Conservation (phyloP, 2,888 invertebrate species). For the Ectemnius lituratus region DNA sequence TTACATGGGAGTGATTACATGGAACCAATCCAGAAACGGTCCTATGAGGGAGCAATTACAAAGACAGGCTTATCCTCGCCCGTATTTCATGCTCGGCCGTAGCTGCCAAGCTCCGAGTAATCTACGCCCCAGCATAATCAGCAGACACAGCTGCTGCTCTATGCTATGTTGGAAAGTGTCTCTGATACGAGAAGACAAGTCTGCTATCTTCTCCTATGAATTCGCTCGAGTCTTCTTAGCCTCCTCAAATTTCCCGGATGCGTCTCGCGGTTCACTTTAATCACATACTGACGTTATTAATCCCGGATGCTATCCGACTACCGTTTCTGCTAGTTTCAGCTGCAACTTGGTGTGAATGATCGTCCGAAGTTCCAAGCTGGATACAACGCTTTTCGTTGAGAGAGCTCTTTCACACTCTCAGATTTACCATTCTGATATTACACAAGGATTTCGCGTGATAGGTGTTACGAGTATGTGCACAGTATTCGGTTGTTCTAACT, state of each 20-base stretch:
- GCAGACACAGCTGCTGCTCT: constrained; percentile 21
- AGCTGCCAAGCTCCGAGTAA: constrained; percentile 27
- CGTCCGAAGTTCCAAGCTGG: not conserved
- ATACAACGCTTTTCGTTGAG: too few species aligned
- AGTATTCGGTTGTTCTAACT: too few species aligned
- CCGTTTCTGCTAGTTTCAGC: constrained; percentile 12
- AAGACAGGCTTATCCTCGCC: constrained; percentile 33
- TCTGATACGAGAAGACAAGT: constrained; percentile 14
- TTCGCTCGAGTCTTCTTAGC: too few species aligned
- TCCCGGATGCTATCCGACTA: not conserved
- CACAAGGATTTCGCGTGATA: not conserved
- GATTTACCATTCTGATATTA: not conserved
- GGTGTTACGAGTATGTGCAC: too few species aligned
- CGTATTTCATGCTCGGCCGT: constrained; percentile 20
- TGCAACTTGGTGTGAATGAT: constrained; percentile 31
- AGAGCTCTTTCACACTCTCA: too few species aligned
- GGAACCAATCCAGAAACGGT: constrained; percentile 3
- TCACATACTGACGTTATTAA: constrained; percentile 11
- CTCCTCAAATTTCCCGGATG: not conserved
- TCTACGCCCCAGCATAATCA: constrained; percentile 24
- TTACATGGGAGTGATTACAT: not conserved
- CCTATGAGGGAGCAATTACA: constrained; percentile 14
- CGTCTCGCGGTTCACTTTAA: constrained; percentile 19
- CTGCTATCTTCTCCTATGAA: not conserved
- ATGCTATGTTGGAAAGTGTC: constrained; percentile 6